Base-by-base conservation (phyloP, 2,888 invertebrate genomes). In the Drosophila pseudotalamancana region DNA sequence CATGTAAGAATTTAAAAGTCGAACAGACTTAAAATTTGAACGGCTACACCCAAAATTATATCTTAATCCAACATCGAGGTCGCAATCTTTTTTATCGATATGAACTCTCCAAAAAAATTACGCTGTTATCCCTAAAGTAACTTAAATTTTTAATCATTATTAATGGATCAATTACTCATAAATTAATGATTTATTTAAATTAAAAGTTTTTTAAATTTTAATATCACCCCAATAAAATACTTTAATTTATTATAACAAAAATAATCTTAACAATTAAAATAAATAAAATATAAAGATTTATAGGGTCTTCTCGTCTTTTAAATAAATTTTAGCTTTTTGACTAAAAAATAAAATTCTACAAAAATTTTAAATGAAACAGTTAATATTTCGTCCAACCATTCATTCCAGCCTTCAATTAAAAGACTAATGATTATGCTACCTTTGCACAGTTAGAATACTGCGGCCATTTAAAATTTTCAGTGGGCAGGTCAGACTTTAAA, bases 51-150 rank as follows among this genome's bases (percentile, higher is more conserved):
- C 92, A 93, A 93, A 92, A 92, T 93, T 92, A 92, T 82, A 72
- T 92, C 93, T 94, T 95, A 95, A 95, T 95, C 95, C 95, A 96
- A 96, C 95, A 96, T 96, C 95, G 96, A 96, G 95, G 95, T 95
- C 95, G 94, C 94, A 95, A 95, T 92, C 94, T 93, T 91, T 93
- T 92, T 93, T 94, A 93, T 93, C 92, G 93, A 95, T 95, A 91
- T 90, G 95, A 93, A 93, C 95, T 95, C 93, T 94, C 92, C 92
- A 94, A 94, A 93, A 93, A 94, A 93, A 95, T 95, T 93, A 95
- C 94, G 94, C 95, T 95, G 95, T 95, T 95, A 95, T 95, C 95
- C 95, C 95, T 94, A 94, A 94, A 94, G 95, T 95, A 95, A 94
- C 94, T 95, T 94, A 92, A 92, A 93, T 93, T 94, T 93, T 73